Conservation (phyloP, 2,797 vertebrate genomes). For the Clarias platycephalus region DNA sequence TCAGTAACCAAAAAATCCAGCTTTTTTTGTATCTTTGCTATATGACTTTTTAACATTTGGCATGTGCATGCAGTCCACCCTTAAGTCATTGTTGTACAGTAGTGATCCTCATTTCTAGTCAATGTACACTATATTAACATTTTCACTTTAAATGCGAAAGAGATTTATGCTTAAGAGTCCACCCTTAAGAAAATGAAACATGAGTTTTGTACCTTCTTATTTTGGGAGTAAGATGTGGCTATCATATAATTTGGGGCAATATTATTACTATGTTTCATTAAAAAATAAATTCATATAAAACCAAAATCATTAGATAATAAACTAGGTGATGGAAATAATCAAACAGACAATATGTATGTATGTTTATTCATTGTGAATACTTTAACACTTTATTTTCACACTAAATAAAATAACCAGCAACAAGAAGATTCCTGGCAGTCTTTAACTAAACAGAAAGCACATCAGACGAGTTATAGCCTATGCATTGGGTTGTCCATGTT, state of each 20-base stretch:
- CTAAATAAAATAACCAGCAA: background rate
- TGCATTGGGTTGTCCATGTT: background rate
- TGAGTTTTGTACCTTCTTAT: background rate
- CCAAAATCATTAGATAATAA: background rate
- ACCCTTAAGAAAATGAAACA: too few species aligned
- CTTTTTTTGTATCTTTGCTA: background rate
- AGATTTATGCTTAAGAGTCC: background rate
- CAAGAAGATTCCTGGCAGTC: background rate
- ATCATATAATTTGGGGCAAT: background rate
- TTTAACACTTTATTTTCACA: conserved; percentile 15
- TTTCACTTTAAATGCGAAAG: background rate
- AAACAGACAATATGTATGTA: conserved; percentile 13
- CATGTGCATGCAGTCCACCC: background rate
- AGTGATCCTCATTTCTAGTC: too few species aligned
- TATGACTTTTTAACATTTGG: background rate
- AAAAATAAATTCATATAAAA: background rate
- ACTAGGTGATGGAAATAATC: background rate
- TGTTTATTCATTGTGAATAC: conserved; percentile 22
- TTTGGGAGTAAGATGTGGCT: background rate
- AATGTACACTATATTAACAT: background rate
- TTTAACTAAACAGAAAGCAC: conserved; percentile 1
- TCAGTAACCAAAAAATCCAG: background rate
- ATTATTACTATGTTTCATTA: background rate
- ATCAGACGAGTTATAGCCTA: background rate
- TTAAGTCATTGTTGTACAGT: background rate